phyloP scores from a whole-genome alignment of 2,888 invertebrate species.

The Meloe dianella region DNA sequence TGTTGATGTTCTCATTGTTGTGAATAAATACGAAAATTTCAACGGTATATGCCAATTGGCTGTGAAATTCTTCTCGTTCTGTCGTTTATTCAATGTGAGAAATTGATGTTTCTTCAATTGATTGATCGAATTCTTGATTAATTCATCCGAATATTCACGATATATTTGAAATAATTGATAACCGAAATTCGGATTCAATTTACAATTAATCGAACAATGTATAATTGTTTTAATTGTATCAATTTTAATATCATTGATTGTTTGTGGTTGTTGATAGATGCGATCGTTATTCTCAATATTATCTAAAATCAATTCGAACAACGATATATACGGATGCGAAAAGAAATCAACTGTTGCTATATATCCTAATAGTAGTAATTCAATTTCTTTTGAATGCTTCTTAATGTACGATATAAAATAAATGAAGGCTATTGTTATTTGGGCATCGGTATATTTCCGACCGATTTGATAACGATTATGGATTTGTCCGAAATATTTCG shows the following conservation, averaged over 20 bases:
- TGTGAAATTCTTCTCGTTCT: slow-evolving; percentile 22
- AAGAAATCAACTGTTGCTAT: slow-evolving; percentile 43
- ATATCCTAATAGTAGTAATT: slow-evolving; percentile 39
- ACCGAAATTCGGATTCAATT: slow-evolving; percentile 68
- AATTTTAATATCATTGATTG: slow-evolving; percentile 61
- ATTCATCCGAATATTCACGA: slow-evolving; percentile 72
- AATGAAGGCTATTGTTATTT: slow-evolving; percentile 39
- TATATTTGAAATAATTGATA: slow-evolving; percentile 75
- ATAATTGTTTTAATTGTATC: slow-evolving; percentile 66
- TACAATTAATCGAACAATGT: slow-evolving; percentile 70
- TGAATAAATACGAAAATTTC: slow-evolving; percentile 59
- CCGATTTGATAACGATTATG: slow-evolving; percentile 19
- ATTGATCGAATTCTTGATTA: slow-evolving; percentile 66
- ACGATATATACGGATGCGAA: slow-evolving; percentile 24
- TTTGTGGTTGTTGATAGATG: slow-evolving; percentile 55
- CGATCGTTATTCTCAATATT: slow-evolving; percentile 21
- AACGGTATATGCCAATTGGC: slow-evolving; percentile 49
- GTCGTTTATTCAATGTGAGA: slow-evolving; percentile 58
- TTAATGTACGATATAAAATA: slow-evolving; percentile 43
- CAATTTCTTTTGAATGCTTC: slow-evolving; percentile 38
- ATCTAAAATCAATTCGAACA: slow-evolving; percentile 25
- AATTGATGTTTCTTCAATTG: slow-evolving; percentile 67
- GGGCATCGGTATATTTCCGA: slow-evolving; percentile 20
- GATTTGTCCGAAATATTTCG: slow-evolving; percentile 36
- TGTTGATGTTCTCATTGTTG: slow-evolving; percentile 50